Evolutionary conservation across 92 coral and sea anemone species (phyloP).

Genomic region (Ricordea florida): DNA sequence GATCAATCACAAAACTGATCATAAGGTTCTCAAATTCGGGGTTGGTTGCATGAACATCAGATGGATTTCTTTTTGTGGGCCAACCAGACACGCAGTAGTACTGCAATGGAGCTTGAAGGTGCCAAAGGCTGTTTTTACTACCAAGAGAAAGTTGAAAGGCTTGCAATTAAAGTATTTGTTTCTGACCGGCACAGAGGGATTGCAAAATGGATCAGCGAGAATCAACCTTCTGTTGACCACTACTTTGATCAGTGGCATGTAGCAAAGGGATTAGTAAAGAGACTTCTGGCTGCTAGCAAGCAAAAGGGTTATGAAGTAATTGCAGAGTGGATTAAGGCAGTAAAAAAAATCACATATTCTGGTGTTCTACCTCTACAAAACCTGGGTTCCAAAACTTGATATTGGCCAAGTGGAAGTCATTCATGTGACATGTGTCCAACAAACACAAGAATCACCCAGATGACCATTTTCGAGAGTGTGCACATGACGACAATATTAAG

Average conservation of each 20-base stretch:
- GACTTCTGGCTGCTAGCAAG: conserved; percentile 45
- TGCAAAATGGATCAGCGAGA: conserved; percentile 22
- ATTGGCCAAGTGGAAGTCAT: conserved; percentile 50
- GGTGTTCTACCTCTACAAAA: conserved; percentile 47
- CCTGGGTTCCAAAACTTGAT: conserved; percentile 37
- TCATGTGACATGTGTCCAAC: conserved; percentile 32
- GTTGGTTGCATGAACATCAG: too few species aligned
- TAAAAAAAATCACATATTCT: conserved; percentile 36
- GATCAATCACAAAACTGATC: too few species aligned
- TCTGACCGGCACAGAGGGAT: conserved; percentile 39
- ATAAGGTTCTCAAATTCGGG: too few species aligned
- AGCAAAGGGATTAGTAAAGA: conserved; percentile 29
- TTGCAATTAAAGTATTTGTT: conserved; percentile 26
- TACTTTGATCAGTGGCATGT: conserved; percentile 48
- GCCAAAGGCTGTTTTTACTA: conserved; percentile 23
- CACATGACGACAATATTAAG: conserved; percentile 36
- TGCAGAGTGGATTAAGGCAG: conserved; percentile 32
- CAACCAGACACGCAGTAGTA: conserved; percentile 40
- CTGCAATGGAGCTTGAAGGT: conserved; percentile 36
- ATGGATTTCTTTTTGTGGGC: conserved; percentile 16
- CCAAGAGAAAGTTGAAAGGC: conserved; percentile 3
- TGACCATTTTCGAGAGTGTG: conserved; percentile 18
- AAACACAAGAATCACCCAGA: conserved; percentile 37
- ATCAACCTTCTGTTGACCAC: conserved; percentile 18
- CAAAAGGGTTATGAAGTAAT: conserved; percentile 42